phyloP scores from a whole-genome alignment of 2,113 vertebrate species.

The Bos javanicus region DNA sequence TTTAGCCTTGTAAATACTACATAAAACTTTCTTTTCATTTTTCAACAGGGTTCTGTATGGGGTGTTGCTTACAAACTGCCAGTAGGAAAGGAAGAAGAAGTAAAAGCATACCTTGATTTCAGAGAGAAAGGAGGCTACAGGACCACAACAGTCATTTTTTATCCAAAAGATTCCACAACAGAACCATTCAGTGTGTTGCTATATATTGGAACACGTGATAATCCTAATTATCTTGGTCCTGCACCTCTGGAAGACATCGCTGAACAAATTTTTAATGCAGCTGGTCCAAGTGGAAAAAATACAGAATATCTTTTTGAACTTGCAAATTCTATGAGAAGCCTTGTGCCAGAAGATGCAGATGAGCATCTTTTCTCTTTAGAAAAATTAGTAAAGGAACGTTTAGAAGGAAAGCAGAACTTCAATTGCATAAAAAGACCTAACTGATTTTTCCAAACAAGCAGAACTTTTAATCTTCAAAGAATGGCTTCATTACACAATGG shows the following conservation, averaged over 20 bases:
- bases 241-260: constrained; percentile 96
- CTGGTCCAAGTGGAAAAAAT: constrained; percentile 94
- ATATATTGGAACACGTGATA: constrained; percentile 94
- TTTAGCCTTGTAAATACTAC: background rate
- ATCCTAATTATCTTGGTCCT: constrained; percentile 96
- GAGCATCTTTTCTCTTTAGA: constrained; percentile 95
- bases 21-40: constrained; percentile 55
- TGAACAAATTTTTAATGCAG: constrained; percentile 89
- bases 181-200: constrained; percentile 88
- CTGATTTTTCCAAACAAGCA: constrained; percentile 3
- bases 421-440: constrained; percentile 65
- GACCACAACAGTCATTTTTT: constrained; percentile 88
- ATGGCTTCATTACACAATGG: constrained; percentile 16
- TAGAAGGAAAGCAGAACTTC: constrained; percentile 77
- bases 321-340: constrained; percentile 89
- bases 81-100: constrained; percentile 90
- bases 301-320: constrained; percentile 96
- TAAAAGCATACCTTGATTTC: constrained; percentile 95
- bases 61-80: constrained; percentile 96
- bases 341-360: constrained; percentile 93
- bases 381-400: constrained; percentile 88
- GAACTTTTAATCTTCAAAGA: constrained; percentile 31
- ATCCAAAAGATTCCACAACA: constrained; percentile 85
- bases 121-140: constrained; percentile 96
- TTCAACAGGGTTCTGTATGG: constrained; percentile 92